phyloP scores from a whole-genome alignment of 2,113 vertebrate genomes.

The Neofelis nebulosa region DNA sequence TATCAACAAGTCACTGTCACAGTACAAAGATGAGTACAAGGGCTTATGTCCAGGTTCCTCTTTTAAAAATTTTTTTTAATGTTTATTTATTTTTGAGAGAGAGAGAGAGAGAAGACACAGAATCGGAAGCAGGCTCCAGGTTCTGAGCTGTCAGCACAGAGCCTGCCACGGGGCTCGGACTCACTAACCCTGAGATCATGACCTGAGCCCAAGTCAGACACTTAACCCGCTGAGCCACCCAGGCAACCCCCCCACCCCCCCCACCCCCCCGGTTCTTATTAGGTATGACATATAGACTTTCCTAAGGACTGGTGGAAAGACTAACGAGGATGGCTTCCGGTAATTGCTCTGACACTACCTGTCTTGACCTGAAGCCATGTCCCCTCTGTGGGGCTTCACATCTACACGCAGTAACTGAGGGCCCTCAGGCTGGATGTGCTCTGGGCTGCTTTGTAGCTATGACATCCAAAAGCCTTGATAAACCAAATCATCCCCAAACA shows the following conservation, averaged over 20 bases:
- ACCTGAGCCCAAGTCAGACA: no score
- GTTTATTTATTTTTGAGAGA: no score
- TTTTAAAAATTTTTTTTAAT: no score
- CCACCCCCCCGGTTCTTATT: not conserved
- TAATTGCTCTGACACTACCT: not conserved
- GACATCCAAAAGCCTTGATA: not conserved
- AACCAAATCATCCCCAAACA: not conserved
- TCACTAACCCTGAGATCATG: no score
- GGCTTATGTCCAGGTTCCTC: not conserved
- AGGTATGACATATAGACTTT: accelerated
- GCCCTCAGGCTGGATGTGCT: not conserved
- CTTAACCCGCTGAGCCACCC: no score
- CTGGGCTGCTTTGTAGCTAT: not conserved
- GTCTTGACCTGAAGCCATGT: not conserved
- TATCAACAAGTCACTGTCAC: not conserved
- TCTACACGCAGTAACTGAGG: accelerated
- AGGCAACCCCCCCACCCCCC: no score
- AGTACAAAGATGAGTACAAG: not conserved
- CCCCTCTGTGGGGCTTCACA: not conserved
- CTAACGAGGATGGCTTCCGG: accelerated
- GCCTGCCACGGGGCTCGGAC: no score
- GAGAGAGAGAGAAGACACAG: no score
- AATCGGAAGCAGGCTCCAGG: no score
- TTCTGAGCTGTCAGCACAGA: no score
- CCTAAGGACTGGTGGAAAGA: not conserved